Evolutionary conservation across 2,888 invertebrate species (phyloP).

Genomic region (Tenthredo livida): DNA sequence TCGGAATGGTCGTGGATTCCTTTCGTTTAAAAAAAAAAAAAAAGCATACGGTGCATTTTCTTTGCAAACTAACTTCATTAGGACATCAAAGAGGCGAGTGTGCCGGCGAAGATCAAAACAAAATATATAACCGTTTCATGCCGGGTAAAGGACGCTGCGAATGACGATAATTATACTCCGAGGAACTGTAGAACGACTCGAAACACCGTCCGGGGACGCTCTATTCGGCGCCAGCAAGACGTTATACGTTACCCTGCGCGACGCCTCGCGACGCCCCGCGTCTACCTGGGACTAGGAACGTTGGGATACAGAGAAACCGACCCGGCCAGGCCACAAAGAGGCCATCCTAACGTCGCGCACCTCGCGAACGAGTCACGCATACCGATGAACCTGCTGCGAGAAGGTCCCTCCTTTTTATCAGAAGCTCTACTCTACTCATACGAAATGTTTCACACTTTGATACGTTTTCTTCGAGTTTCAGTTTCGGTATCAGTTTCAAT

Average conservation of each 20-base stretch:
- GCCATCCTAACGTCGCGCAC: conserved; percentile 65
- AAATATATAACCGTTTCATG: conserved; percentile 45
- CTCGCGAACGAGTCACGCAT: conserved; percentile 70
- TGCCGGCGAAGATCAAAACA: conserved; percentile 54
- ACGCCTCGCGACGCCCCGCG: conserved; percentile 23
- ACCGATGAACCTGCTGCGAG: conserved; percentile 67
- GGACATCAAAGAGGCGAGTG: conserved; percentile 64
- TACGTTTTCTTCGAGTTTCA: conserved; percentile 51
- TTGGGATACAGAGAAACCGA: conserved; percentile 19
- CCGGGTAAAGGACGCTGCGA: conserved; percentile 32
- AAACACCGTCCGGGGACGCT: conserved; percentile 39
- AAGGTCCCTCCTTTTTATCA: conserved; percentile 64
- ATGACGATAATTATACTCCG: conserved; percentile 50
- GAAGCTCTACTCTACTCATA: conserved; percentile 54
- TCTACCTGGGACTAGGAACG: conserved; percentile 42
- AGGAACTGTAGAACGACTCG: conserved; percentile 40
- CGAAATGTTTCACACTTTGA: conserved; percentile 54
- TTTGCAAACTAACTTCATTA: conserved; percentile 66
- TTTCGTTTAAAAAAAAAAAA: conserved; percentile 22
- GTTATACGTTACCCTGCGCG: conserved; percentile 1
- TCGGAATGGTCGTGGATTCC: conserved; percentile 18
- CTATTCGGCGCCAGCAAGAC: conserved; percentile 21
- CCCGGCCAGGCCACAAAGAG: conserved; percentile 62
- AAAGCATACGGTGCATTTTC: conserved; percentile 57
- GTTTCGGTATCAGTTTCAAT: neutral